phyloP scores from a whole-genome alignment of 2,113 vertebrate genomes.

The Opisthocomus hoazin region DNA sequence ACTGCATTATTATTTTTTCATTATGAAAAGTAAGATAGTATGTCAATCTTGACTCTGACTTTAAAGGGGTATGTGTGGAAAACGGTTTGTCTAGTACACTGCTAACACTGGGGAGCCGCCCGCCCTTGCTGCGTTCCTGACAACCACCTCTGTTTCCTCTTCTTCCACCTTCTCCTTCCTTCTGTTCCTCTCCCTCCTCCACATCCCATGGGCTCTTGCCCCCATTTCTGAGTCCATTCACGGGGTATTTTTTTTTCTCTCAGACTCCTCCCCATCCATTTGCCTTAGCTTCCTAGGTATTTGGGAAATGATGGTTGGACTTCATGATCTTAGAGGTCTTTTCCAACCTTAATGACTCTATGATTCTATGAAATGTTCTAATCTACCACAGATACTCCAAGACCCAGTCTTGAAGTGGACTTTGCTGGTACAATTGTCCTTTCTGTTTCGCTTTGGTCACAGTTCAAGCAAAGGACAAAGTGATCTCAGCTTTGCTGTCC shows the following conservation, averaged over 20 bases:
- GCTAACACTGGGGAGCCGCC: neutral
- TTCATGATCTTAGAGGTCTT: too few species aligned
- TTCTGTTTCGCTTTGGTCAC: neutral
- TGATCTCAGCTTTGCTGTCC: neutral
- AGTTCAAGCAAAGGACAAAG: neutral
- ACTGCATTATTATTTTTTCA: neutral
- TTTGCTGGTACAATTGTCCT: neutral
- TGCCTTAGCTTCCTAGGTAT: neutral
- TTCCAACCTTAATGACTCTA: too few species aligned
- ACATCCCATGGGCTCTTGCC: neutral
- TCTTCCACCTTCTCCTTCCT: neutral
- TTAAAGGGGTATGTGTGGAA: neutral
- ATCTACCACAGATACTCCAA: neutral
- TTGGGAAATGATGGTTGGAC: too few species aligned
- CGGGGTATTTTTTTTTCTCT: neutral
- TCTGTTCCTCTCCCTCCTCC: neutral
- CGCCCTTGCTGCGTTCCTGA: neutral
- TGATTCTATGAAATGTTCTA: too few species aligned
- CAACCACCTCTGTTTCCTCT: neutral
- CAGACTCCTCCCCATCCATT: neutral
- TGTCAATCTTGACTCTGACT: neutral
- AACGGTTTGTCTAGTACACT: neutral
- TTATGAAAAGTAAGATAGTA: neutral
- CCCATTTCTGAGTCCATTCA: neutral
- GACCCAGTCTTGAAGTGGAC: neutral